Conservation (phyloP, 2,113 vertebrate species). For the Ctenodactylus gundi region DNA sequence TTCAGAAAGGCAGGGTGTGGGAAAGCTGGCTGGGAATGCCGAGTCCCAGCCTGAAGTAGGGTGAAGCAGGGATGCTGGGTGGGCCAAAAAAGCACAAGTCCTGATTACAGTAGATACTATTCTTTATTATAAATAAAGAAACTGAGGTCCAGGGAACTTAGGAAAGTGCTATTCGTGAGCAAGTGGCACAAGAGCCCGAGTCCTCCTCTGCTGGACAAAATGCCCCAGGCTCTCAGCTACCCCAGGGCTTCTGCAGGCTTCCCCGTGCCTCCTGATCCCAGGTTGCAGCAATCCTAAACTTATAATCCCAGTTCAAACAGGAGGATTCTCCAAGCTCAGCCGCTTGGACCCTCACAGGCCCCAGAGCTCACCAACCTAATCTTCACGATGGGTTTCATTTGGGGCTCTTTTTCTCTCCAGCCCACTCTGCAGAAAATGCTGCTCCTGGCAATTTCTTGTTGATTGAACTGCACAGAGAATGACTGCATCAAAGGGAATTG, state of each 20-base stretch:
- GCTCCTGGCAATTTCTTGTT: neutral
- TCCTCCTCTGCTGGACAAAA: neutral
- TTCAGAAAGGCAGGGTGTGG: neutral
- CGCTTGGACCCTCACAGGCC: neutral
- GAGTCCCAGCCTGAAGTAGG: no score
- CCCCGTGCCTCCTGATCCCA: neutral
- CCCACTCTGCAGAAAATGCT: neutral
- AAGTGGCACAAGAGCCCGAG: neutral
- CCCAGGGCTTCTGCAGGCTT: neutral
- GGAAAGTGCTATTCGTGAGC: neutral
- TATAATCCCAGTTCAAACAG: neutral
- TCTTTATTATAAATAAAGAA: neutral
- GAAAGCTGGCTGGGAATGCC: neutral
- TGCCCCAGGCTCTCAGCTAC: neutral
- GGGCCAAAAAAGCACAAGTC: neutral
- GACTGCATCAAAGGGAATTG: neutral
- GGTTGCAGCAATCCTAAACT: neutral
- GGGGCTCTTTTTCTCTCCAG: neutral
- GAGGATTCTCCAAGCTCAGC: neutral
- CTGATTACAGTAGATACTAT: neutral
- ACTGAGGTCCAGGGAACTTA: neutral
- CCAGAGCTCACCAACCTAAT: neutral
- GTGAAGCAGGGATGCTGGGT: fast-evolving
- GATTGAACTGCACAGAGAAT: neutral
- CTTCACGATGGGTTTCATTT: neutral